Percentiles rank a stretch among this genome's conserved stretches.
These are phyloP conservation scores for Onychorhynchus coronatus DNA, from an alignment of 2,113 vertebrate species.

Conservation along the genomic window DNA sequence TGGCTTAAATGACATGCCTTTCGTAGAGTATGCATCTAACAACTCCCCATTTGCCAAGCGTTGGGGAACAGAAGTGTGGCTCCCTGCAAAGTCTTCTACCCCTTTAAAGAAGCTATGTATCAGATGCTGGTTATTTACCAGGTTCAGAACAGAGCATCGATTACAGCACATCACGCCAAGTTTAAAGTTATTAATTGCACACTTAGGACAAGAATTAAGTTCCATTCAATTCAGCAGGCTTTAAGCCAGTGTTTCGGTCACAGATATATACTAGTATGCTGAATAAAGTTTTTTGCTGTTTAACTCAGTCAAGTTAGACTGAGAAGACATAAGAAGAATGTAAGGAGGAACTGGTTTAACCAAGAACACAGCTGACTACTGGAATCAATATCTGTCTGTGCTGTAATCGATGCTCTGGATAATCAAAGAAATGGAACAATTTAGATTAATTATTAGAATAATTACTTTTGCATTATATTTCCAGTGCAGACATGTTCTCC, in stretches of 20 bases:
- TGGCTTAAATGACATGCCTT: background rate
- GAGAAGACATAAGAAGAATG: background rate
- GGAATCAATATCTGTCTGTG: background rate
- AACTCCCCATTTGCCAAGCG: background rate
- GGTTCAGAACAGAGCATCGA: background rate
- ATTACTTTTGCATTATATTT: background rate
- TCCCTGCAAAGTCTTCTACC: background rate
- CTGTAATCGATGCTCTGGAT: background rate
- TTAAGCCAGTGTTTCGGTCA: background rate
- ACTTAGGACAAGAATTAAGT: background rate
- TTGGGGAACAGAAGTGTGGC: background rate
- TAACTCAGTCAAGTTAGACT: background rate
- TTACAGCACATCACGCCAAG: background rate
- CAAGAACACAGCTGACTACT: background rate
- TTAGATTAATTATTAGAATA: background rate
- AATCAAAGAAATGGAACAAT: background rate
- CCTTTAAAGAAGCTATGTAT: background rate
- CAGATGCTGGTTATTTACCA: background rate
- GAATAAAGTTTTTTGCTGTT: background rate
- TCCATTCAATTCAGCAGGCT: background rate
- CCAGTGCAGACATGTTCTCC: background rate
- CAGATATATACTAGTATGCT: fast-evolving
- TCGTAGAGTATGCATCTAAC: background rate
- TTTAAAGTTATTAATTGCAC: background rate
- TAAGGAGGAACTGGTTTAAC: background rate